Percentiles rank a stretch among this genome's conserved stretches.
Conservation (phyloP, 2,888 invertebrate species). For the Sphaerophoria taeniata region DNA sequence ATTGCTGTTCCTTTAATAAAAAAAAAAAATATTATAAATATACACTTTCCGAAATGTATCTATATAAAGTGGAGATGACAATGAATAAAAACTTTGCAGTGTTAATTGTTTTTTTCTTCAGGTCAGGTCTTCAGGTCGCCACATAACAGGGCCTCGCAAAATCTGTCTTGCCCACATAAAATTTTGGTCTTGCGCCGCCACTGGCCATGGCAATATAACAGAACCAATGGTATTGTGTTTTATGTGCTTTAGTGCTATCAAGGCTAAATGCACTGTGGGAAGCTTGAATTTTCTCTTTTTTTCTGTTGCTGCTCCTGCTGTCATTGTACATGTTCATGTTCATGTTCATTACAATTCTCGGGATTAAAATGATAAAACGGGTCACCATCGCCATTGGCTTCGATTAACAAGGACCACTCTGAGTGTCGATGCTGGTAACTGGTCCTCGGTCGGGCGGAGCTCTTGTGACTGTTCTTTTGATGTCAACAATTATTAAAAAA, state of each 20-base stretch:
- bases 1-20: too few relatives aligned
- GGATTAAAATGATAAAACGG: slow-evolving; percentile 21
- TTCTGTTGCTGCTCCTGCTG: too few relatives aligned
- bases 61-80: too few relatives aligned
- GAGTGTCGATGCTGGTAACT: not conserved
- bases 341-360: slow-evolving; percentile 33
- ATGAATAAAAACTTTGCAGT: too few relatives aligned
- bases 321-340: too few relatives aligned
- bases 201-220: slow-evolving; percentile 4
- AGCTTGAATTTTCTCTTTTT: not conserved
- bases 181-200: too few relatives aligned
- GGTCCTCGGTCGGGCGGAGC: not conserved
- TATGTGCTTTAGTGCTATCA: slow-evolving; percentile 35
- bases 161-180: too few relatives aligned
- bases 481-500: slow-evolving; percentile 23
- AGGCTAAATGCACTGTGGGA: not conserved
- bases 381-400: slow-evolving; percentile 27
- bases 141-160: too few relatives aligned
- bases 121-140: too few relatives aligned
- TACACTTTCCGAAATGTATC: too few relatives aligned
- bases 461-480: slow-evolving; percentile 24
- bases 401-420: slow-evolving; percentile 37
- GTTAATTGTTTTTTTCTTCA: too few relatives aligned
- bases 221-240: slow-evolving; percentile 8
- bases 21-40: too few relatives aligned